Conservation (phyloP, 2,113 vertebrate genomes). For the Solea solea region DNA sequence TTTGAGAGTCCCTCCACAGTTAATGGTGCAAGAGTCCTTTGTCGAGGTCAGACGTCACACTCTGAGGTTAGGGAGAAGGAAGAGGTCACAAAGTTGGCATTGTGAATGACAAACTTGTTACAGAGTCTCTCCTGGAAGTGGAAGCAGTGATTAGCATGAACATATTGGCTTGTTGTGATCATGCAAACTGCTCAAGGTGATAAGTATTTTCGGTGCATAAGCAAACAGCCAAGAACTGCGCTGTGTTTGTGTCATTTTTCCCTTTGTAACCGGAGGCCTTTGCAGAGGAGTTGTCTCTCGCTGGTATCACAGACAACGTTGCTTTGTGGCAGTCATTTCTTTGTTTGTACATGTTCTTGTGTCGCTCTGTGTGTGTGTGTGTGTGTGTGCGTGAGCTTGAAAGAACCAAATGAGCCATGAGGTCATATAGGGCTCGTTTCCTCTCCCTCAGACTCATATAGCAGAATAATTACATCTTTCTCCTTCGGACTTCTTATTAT, state of each 20-base stretch:
- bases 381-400: neutral
- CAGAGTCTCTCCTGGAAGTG: conserved; percentile 59
- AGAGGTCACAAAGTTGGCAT: conserved; percentile 62
- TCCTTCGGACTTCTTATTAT: conserved; percentile 39
- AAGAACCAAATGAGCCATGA: conserved; percentile 33
- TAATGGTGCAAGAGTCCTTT: conserved; percentile 51
- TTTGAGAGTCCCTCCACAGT: conserved; percentile 77
- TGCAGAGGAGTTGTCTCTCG: neutral
- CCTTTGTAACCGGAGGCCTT: conserved; percentile 15
- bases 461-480: conserved; percentile 45
- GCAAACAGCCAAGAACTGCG: conserved; percentile 24
- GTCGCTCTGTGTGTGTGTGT: conserved; percentile 1
- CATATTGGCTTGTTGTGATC: conserved; percentile 50
- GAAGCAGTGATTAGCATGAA: conserved; percentile 51
- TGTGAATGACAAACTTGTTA: conserved; percentile 59
- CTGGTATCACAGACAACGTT: conserved; percentile 9
- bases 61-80: conserved; percentile 49
- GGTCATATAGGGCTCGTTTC: conserved; percentile 31
- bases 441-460: conserved; percentile 35
- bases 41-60: conserved; percentile 65
- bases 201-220: conserved; percentile 50
- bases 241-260: conserved; percentile 13
- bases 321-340: conserved; percentile 36
- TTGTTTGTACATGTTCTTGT: conserved; percentile 26
- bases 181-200: conserved; percentile 52